phyloP scores from a whole-genome alignment of 2,113 vertebrate genomes.

The Mohoua ochrocephala region DNA sequence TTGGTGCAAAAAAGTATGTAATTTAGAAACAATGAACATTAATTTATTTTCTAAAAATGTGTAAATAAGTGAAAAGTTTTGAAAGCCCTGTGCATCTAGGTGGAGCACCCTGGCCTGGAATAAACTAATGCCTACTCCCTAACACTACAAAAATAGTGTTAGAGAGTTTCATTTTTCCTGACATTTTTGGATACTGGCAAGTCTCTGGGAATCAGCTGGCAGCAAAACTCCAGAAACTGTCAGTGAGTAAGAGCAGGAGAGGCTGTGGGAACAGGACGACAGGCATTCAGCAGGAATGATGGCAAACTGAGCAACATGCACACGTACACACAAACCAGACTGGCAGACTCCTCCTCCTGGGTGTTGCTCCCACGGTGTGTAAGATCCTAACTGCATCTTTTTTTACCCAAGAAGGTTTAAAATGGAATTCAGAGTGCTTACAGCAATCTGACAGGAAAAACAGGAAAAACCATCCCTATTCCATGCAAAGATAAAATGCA shows the following conservation, averaged over 20 bases:
- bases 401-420: not conserved
- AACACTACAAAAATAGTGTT: not conserved
- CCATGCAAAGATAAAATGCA: not conserved
- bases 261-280: not conserved
- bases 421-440: not conserved
- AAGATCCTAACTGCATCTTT: not conserved
- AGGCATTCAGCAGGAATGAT: not conserved
- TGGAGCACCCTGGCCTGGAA: accelerated
- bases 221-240: not conserved
- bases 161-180: not conserved
- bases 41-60: not conserved
- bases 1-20: not conserved
- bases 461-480: not conserved
- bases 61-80: not conserved
- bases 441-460: not conserved
- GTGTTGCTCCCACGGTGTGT: not conserved
- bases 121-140: not conserved
- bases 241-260: not conserved
- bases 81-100: not conserved
- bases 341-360: not conserved
- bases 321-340: not conserved
- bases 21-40: not conserved
- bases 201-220: not conserved
- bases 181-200: not conserved
- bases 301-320: not conserved